These are phyloP conservation scores for Crotalus tigris DNA, from an alignment of 2,113 vertebrate species.

Conservation along the genomic window DNA sequence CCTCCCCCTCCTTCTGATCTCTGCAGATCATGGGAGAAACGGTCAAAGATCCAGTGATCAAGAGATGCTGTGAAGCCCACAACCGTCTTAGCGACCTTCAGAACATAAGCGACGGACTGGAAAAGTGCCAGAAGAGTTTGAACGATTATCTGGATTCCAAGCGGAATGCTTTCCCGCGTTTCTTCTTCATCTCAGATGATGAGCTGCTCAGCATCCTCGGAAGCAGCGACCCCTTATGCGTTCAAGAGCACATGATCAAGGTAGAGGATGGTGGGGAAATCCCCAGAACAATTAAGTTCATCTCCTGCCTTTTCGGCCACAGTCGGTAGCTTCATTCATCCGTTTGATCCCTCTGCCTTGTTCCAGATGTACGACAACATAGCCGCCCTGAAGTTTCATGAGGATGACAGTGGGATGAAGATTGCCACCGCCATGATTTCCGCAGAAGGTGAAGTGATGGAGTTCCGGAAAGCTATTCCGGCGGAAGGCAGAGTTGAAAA, in stretches of 20 bases:
- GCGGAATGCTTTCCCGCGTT: conserved; percentile 89
- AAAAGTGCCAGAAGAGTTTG: conserved; percentile 93
- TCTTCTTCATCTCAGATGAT: conserved; percentile 97
- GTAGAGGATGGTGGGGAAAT: conserved; percentile 50
- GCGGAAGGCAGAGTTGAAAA: conserved; percentile 89
- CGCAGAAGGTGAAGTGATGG: conserved; percentile 90
- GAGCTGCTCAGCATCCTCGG: conserved; percentile 96
- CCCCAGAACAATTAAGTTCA: not conserved
- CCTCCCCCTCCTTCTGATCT: not conserved
- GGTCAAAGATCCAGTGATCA: conserved; percentile 79
- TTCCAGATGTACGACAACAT: conserved; percentile 96
- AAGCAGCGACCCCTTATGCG: conserved; percentile 82
- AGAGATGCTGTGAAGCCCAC: conserved; percentile 80
- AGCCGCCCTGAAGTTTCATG: conserved; percentile 80
- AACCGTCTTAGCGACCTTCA: conserved; percentile 82
- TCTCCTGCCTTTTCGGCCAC: not conserved
- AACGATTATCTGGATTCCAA: conserved; percentile 95
- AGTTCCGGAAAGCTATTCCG: conserved; percentile 72
- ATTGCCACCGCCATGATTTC: conserved; percentile 88
- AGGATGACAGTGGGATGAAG: conserved; percentile 68
- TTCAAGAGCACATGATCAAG: conserved; percentile 99
- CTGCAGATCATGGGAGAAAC: conserved; percentile 88
- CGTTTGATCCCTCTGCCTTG: not conserved
- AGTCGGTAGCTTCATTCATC: accelerated
- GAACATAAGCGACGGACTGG: conserved; percentile 80